Evolutionary conservation across 2,797 vertebrate genomes (phyloP).

Genomic region (Jordanella pulchra): DNA sequence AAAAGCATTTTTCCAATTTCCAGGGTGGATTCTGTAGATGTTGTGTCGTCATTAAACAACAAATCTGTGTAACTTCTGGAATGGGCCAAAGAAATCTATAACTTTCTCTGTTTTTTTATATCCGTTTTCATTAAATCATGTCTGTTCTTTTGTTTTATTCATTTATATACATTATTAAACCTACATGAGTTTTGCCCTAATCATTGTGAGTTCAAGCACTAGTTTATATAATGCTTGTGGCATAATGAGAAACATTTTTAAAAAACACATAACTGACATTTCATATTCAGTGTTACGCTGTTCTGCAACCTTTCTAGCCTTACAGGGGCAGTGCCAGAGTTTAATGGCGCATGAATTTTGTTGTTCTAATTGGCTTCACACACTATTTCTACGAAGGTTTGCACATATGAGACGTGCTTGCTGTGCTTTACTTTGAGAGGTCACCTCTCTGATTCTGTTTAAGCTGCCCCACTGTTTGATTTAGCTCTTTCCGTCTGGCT

Average conservation of each 20-base stretch:
- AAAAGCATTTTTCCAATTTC: conserved; percentile 59
- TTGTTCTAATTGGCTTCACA: neutral
- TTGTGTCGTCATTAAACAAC: conserved; percentile 49
- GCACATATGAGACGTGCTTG: neutral
- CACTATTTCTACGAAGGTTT: neutral
- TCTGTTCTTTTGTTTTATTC: neutral
- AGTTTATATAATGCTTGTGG: neutral
- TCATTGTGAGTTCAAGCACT: neutral
- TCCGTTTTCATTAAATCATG: too few relatives aligned
- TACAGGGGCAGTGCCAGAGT: neutral
- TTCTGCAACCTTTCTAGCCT: neutral
- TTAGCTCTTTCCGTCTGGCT: neutral
- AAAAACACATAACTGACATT: conserved; percentile 12
- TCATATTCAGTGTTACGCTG: neutral
- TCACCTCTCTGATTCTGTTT: neutral
- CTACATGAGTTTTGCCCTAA: neutral
- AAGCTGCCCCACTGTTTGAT: neutral
- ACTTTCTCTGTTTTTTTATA: too few relatives aligned
- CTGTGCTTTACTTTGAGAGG: neutral
- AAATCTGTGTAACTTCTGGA: conserved; percentile 50
- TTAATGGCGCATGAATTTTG: neutral
- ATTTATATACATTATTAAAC: neutral
- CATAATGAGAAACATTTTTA: neutral
- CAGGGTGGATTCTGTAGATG: conserved; percentile 51
- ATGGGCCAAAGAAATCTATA: conserved; percentile 25